phyloP scores from a whole-genome alignment of 2,888 invertebrate species.

The Drosophila meridiana region DNA sequence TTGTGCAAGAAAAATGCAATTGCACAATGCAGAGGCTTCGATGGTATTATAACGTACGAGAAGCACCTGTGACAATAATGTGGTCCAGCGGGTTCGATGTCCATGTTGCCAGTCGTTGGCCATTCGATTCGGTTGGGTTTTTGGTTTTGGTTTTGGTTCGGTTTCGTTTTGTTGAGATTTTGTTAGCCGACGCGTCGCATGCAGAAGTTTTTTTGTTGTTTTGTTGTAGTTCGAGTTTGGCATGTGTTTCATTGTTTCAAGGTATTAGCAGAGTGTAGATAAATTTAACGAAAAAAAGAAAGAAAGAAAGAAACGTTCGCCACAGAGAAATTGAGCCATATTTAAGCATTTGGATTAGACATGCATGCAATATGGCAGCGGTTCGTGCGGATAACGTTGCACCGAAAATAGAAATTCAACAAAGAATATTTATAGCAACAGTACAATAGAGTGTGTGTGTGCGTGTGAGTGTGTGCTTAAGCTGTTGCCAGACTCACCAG shows the following conservation, averaged over 20 bases:
- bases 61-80: slow-evolving; percentile 85
- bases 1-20: slow-evolving; percentile 84
- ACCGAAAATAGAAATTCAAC: slow-evolving; percentile 49
- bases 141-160: neutral
- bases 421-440: slow-evolving; percentile 48
- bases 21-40: slow-evolving; percentile 84
- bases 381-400: slow-evolving; percentile 37
- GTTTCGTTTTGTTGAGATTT: slow-evolving; percentile 35
- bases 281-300: slow-evolving; percentile 58
- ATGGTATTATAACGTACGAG: slow-evolving; percentile 85
- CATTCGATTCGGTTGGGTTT: slow-evolving; percentile 74
- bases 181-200: slow-evolving; percentile 44
- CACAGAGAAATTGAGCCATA: slow-evolving; percentile 56
- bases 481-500: slow-evolving; percentile 80
- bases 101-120: slow-evolving; percentile 43
- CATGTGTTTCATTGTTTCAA: slow-evolving; percentile 70
- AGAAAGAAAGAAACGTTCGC: slow-evolving; percentile 15
- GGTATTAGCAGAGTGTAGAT: slow-evolving; percentile 74
- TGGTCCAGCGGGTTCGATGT: slow-evolving; percentile 58
- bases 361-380: slow-evolving; percentile 59
- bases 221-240: slow-evolving; percentile 41
- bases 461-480: neutral
- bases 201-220: slow-evolving; percentile 37
- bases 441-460: neutral
- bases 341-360: slow-evolving; percentile 78